Conservation (phyloP, 2,797 vertebrate genomes). For the Centropyge bicolor region DNA sequence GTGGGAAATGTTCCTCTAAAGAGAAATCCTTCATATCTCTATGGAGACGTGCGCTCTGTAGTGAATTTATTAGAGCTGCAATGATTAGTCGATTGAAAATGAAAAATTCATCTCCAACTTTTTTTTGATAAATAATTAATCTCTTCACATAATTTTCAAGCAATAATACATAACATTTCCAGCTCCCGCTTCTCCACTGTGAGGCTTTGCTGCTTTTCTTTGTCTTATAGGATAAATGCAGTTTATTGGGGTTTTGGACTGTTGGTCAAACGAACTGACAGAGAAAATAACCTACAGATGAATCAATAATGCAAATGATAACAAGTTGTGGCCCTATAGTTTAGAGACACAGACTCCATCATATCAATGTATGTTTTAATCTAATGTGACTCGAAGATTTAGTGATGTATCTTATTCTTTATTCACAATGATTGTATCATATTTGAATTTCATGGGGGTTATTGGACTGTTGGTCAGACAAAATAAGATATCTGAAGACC, state of each 20-base stretch:
- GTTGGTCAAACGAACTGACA: neutral
- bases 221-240: neutral
- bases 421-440: too few species aligned
- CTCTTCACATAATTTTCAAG: neutral
- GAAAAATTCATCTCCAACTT: neutral
- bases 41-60: neutral
- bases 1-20: neutral
- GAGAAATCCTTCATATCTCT: neutral
- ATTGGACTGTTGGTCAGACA: neutral
- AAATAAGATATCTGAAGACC: neutral
- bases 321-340: too few species aligned
- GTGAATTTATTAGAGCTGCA: neutral
- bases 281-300: too few species aligned
- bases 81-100: neutral
- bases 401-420: too few species aligned
- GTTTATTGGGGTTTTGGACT: neutral
- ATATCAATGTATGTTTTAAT: too few species aligned
- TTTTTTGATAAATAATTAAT: neutral
- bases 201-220: neutral
- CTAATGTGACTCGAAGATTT: too few species aligned
- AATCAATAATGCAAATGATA: too few species aligned
- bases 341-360: too few species aligned
- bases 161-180: neutral
- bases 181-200: neutral
- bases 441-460: too few species aligned